phyloP scores from a whole-genome alignment of 2,113 vertebrate genomes.

The Sinocyclocheilus maitianheensis region DNA sequence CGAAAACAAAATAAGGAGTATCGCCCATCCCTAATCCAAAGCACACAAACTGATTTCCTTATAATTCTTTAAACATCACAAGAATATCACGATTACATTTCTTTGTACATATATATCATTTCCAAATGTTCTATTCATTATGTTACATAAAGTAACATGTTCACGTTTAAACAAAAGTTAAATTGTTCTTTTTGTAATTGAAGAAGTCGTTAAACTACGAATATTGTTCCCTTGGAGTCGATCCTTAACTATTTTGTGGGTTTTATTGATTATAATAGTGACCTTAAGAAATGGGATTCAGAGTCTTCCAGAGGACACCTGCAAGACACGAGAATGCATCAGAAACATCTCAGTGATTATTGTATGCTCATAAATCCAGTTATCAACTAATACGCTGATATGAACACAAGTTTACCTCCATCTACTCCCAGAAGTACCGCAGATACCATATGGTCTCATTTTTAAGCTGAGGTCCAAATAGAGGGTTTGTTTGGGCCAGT shows the following conservation, averaged over 20 bases:
- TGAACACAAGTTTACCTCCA: conserved; percentile 55
- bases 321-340: not conserved
- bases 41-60: not conserved
- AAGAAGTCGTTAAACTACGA: no score
- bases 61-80: not conserved
- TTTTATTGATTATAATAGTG: not conserved
- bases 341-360: not conserved
- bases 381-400: not conserved
- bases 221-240: not conserved
- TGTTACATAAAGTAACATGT: not conserved
- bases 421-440: conserved; percentile 94
- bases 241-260: not conserved
- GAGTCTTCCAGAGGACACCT: not conserved
- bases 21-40: not conserved
- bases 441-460: conserved; percentile 99
- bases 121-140: not conserved
- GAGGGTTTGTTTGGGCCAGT: conserved; percentile 91
- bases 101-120: not conserved
- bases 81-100: not conserved
- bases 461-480: conserved; percentile 96
- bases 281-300: not conserved
- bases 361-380: not conserved
- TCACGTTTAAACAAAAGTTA: not conserved
- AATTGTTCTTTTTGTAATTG: not conserved
- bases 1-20: no score